Evolutionary conservation across 2,797 vertebrate genomes (phyloP).

Genomic region (Sebastes glaucus): DNA sequence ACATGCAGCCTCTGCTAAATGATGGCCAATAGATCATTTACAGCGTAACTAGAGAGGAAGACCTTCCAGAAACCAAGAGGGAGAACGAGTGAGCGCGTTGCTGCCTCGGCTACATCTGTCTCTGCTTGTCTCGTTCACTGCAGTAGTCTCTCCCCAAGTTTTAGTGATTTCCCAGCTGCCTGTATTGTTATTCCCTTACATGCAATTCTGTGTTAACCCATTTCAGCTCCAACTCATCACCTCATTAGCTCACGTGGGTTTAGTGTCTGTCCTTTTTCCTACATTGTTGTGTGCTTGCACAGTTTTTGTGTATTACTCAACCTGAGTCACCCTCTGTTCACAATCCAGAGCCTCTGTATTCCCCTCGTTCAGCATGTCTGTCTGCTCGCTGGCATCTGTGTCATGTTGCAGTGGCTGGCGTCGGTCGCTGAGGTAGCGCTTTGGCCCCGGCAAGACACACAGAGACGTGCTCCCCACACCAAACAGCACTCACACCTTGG

Average conservation of each 20-base stretch:
- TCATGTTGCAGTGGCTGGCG: constrained; percentile 28
- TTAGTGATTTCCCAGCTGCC: not conserved
- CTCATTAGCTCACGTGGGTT: constrained; percentile 19
- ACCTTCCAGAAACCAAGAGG: constrained; percentile 44
- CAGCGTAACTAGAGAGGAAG: constrained; percentile 51
- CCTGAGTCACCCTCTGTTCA: constrained; percentile 23
- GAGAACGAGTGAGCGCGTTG: constrained; percentile 16
- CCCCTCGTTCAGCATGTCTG: constrained; percentile 29
- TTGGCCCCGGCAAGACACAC: constrained; percentile 33
- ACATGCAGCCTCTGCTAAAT: constrained; percentile 69
- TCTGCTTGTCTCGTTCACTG: constrained; percentile 8
- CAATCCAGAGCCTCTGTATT: constrained; percentile 25
- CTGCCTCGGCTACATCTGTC: not conserved
- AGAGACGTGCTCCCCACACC: not conserved
- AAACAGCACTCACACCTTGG: constrained; percentile 25
- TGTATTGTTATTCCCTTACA: constrained; percentile 1
- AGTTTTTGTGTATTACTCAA: constrained; percentile 20
- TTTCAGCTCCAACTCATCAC: constrained; percentile 4
- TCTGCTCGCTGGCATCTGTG: constrained; percentile 46
- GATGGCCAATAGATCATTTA: constrained; percentile 77
- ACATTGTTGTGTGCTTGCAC: not conserved
- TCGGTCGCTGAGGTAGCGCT: constrained; percentile 10
- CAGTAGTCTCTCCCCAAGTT: not conserved
- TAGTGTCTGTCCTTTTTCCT: constrained; percentile 8
- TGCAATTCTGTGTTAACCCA: constrained; percentile 6